Percentiles rank a stretch among this genome's conserved stretches.
Evolutionary conservation across 2,113 vertebrate species (phyloP).

Genomic region (Polyodon spathula): DNA sequence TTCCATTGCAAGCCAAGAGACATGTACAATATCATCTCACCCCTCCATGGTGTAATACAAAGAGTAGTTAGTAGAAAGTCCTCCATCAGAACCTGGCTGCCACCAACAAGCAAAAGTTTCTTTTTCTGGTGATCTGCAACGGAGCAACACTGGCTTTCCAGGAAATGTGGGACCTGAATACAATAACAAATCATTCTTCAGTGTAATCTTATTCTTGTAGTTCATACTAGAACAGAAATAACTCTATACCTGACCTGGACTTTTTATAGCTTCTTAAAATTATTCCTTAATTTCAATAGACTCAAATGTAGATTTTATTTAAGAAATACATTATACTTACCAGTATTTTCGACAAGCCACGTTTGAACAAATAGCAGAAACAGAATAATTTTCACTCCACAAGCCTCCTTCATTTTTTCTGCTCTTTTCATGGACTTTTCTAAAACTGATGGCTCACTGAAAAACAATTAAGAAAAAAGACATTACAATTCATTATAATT

Average conservation of each 20-base stretch:
- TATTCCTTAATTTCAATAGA: not conserved
- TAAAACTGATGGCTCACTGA: not conserved
- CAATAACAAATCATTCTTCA: slow-evolving; percentile 3
- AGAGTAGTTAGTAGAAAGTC: slow-evolving; percentile 67
- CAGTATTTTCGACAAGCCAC: slow-evolving; percentile 9
- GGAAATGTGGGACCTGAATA: slow-evolving; percentile 63
- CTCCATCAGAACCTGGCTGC: slow-evolving; percentile 70
- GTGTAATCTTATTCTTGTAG: not conserved
- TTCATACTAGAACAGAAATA: not conserved
- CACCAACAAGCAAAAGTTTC: slow-evolving; percentile 95
- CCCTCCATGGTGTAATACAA: slow-evolving; percentile 75
- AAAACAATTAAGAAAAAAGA: not conserved
- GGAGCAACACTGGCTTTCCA: slow-evolving; percentile 64
- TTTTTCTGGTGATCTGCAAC: slow-evolving; percentile 79
- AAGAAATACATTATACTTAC: slow-evolving; percentile 30
- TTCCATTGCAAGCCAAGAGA: not conserved
- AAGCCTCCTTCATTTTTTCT: slow-evolving; percentile 26
- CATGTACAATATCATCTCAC: slow-evolving; percentile 46
- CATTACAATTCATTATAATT: not conserved
- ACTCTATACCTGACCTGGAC: not conserved
- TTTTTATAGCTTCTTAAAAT: not conserved
- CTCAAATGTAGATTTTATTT: not conserved
- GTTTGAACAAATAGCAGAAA: slow-evolving; percentile 13
- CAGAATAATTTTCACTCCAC: slow-evolving; percentile 15
- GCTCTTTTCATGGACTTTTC: slow-evolving; percentile 7